A percentile compares a stretch with the other conserved stretches of the same genome.
Conservation (phyloP, 2,888 invertebrate genomes). For the Sialis lutaria region DNA sequence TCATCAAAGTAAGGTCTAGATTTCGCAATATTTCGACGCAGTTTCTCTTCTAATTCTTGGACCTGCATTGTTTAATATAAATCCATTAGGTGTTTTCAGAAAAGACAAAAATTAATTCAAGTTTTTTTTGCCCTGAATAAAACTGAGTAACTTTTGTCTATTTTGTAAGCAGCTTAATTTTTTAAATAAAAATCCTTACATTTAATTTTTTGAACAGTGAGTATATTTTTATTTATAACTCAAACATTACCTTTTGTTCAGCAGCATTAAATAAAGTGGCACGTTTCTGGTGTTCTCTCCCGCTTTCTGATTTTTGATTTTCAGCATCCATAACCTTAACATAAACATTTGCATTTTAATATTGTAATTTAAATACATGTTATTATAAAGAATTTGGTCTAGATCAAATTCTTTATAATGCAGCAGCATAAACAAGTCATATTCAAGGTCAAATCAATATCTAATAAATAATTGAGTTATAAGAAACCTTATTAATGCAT, state of each 20-base stretch:
- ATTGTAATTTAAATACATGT: background rate
- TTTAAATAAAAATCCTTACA: background rate
- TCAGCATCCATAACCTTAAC: constrained; percentile 81
- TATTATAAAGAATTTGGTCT: background rate
- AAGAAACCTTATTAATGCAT: too few relatives aligned
- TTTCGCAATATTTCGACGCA: constrained; percentile 66
- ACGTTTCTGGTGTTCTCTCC: constrained; percentile 68
- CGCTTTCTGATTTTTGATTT: constrained; percentile 74
- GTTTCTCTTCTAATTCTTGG: constrained; percentile 63
- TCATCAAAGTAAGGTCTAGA: constrained; percentile 84
- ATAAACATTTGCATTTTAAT: constrained; percentile 1
- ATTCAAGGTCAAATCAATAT: too few relatives aligned
- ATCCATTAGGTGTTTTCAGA: background rate
- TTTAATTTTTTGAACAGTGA: too few relatives aligned
- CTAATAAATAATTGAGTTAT: too few relatives aligned
- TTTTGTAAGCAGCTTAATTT: background rate
- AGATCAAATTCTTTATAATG: background rate
- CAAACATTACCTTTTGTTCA: constrained; percentile 51
- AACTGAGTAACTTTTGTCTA: background rate
- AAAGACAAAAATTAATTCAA: background rate
- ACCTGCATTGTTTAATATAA: constrained; percentile 29
- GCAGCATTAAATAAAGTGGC: constrained; percentile 67
- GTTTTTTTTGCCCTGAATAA: too few relatives aligned
- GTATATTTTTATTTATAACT: too few relatives aligned
- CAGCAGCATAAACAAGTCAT: too few relatives aligned